phyloP scores from a whole-genome alignment of 2,888 invertebrate species.

The Anthoptus insignis region DNA sequence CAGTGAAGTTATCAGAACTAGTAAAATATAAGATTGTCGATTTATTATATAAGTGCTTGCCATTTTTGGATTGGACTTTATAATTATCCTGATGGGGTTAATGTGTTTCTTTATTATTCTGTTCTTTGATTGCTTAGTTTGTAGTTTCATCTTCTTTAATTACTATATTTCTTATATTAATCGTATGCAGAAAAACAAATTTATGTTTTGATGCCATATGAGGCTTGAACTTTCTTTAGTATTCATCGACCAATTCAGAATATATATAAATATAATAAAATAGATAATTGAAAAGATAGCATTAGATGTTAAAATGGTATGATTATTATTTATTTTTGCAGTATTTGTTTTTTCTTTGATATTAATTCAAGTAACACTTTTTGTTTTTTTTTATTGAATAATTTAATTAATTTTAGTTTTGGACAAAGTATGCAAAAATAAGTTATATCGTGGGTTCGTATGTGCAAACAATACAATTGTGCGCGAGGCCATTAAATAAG shows the following conservation, averaged over 20 bases:
- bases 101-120: conserved; percentile 58
- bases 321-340: conserved; percentile 14
- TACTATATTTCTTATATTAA: conserved; percentile 57
- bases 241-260: conserved; percentile 2
- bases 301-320: conserved; percentile 19
- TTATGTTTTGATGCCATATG: conserved; percentile 68
- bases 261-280: conserved; percentile 7
- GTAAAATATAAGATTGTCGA: conserved; percentile 79
- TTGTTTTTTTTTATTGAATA: no score
- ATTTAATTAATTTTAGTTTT: no score
- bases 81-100: conserved; percentile 57
- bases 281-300: conserved; percentile 14
- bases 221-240: conserved; percentile 22
- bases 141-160: conserved; percentile 66
- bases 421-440: no score
- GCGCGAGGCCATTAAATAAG: no score
- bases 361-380: no score
- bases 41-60: conserved; percentile 81
- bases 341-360: no score
- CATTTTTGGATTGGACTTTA: conserved; percentile 75
- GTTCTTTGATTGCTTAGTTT: conserved; percentile 62
- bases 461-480: no score
- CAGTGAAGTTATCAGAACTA: conserved; percentile 82
- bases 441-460: no score
- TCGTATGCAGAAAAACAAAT: conserved; percentile 72